These are phyloP conservation scores for Pollachius pollachius DNA, from an alignment of 2,113 vertebrate species.

Conservation along the genomic window DNA sequence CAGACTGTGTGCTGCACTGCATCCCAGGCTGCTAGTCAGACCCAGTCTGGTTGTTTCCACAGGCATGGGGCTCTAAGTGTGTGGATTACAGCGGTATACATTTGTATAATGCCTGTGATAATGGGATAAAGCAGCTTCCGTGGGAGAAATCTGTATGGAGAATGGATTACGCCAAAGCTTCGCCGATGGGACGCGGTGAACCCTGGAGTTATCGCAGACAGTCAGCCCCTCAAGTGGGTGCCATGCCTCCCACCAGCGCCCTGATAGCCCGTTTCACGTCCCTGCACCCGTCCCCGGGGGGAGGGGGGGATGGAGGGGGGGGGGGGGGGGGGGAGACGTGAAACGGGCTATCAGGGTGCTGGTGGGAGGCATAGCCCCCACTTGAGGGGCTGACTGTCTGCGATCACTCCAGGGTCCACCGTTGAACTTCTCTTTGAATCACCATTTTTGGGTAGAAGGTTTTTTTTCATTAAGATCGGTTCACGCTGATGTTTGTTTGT, in stretches of 20 bases:
- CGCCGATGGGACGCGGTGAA: constrained; percentile 68
- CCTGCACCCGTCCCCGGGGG: constrained; percentile 44
- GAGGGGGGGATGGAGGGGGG: constrained; percentile 39
- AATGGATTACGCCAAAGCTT: constrained; percentile 75
- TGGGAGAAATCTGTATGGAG: constrained; percentile 72
- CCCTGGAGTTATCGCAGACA: constrained; percentile 73
- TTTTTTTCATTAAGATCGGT: constrained; percentile 50
- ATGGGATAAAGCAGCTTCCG: constrained; percentile 76
- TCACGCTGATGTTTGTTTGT: constrained; percentile 54
- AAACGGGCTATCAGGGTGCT: constrained; percentile 45
- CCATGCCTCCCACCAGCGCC: constrained; percentile 55
- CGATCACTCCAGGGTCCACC: constrained; percentile 73
- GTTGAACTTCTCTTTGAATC: constrained; percentile 54
- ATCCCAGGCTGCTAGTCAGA: constrained; percentile 50
- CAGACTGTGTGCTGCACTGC: constrained; percentile 32
- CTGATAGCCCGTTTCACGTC: constrained; percentile 55
- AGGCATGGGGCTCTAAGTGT: constrained; percentile 63
- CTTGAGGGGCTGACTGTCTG: constrained; percentile 72
- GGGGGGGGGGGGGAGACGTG: constrained; percentile 55
- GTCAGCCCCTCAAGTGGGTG: constrained; percentile 70
- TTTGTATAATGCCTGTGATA: constrained; percentile 78
- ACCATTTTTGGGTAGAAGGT: constrained; percentile 32
- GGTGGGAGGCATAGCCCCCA: constrained; percentile 59
- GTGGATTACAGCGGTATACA: constrained; percentile 73
- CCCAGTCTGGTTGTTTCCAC: constrained; percentile 55